Evolutionary conservation across 2,797 vertebrate genomes (phyloP).

Genomic region (Galaxias olidus): DNA sequence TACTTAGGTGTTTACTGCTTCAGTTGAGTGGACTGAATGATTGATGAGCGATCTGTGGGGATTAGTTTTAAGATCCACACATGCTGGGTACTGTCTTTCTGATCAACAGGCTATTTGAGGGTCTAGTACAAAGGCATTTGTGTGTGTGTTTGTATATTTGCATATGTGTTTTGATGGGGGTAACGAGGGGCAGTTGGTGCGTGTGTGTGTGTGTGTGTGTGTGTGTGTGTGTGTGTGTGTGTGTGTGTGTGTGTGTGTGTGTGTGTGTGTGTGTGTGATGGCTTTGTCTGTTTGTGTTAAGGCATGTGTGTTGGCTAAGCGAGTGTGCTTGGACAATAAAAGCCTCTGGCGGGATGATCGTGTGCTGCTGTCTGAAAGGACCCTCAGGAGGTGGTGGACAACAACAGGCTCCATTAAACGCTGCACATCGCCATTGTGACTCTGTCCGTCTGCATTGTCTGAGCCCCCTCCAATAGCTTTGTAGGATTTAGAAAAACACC

Average conservation of each 20-base stretch:
- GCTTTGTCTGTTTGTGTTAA: not conserved
- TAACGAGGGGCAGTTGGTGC: not conserved
- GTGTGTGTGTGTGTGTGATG: not conserved
- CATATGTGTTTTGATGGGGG: not conserved
- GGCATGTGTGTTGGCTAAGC: not conserved
- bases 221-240: conserved; percentile 9
- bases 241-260: conserved; percentile 1
- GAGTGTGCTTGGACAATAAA: not conserved
- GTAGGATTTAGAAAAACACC: no score
- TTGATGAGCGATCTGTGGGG: conserved; percentile 5
- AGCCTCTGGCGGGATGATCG: no score
- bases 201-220: conserved; percentile 7
- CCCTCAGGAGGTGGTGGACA: no score
- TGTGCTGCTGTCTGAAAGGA: no score
- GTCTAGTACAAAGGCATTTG: not conserved
- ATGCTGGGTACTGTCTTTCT: conserved; percentile 7
- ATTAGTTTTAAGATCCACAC: conserved; percentile 33
- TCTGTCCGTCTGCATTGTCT: no score
- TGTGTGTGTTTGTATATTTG: conserved; percentile 3
- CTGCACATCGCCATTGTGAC: no score
- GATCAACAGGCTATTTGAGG: conserved; percentile 10
- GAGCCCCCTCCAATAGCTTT: no score
- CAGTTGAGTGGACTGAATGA: conserved; percentile 18
- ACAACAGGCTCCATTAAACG: no score
- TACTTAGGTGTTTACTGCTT: not conserved